phyloP scores from a whole-genome alignment of 2,888 invertebrate genomes.

The Myopa testacea region DNA sequence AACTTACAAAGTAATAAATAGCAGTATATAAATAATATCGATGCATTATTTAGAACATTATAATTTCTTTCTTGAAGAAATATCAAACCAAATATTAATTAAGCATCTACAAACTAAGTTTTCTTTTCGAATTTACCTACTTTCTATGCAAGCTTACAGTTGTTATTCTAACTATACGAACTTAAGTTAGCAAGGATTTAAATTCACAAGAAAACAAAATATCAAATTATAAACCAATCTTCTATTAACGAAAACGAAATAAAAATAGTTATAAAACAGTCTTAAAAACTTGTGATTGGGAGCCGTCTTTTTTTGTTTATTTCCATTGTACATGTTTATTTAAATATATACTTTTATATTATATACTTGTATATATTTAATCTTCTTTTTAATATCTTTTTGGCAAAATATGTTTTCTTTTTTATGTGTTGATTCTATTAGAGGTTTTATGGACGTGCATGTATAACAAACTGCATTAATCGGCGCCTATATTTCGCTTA shows the following conservation, averaged over 20 bases:
- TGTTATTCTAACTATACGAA: neutral
- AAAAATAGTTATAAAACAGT: constrained; percentile 28
- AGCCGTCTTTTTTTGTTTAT: neutral
- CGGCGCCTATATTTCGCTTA: constrained; percentile 38
- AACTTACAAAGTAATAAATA: too few species aligned
- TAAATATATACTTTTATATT: constrained; percentile 13
- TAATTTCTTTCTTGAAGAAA: neutral
- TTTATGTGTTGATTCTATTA: constrained; percentile 35
- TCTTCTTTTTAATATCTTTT: constrained; percentile 16
- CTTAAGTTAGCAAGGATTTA: neutral
- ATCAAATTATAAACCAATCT: too few species aligned
- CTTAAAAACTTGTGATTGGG: constrained; percentile 19
- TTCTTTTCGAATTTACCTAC: too few species aligned
- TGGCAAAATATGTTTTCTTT: constrained; percentile 26
- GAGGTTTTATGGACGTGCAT: constrained; percentile 46
- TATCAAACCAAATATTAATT: neutral
- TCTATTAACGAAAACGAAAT: neutral
- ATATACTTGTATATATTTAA: neutral
- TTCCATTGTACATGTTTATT: neutral
- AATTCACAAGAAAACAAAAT: neutral
- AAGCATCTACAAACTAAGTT: too few species aligned
- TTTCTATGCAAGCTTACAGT: too few species aligned
- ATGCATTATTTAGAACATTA: too few species aligned
- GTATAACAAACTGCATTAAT: constrained; percentile 49
- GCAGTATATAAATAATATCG: too few species aligned